These are phyloP conservation scores for Catocala nupta DNA, from an alignment of 2,888 invertebrate species.

Conservation along the genomic window DNA sequence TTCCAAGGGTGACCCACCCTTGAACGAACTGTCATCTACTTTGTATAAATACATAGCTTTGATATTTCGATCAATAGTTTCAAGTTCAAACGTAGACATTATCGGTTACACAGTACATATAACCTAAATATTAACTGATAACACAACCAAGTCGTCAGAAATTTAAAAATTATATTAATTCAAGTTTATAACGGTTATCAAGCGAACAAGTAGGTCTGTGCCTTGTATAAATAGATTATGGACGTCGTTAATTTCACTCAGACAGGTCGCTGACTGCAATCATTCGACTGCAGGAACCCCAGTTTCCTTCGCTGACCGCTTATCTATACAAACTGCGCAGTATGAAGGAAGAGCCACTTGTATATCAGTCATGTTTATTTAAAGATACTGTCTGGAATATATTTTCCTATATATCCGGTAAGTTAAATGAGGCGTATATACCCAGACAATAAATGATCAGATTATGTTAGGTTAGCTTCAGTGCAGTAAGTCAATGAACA, in stretches of 20 bases:
- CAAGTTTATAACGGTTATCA: too few species aligned
- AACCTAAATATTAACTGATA: too few species aligned
- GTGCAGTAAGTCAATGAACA: background rate
- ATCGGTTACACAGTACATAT: too few species aligned
- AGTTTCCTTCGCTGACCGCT: conserved; percentile 74
- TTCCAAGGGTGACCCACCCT: conserved; percentile 1
- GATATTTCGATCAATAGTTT: background rate
- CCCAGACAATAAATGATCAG: background rate
- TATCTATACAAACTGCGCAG: conserved; percentile 78
- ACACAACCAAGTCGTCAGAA: too few species aligned
- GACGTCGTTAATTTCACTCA: conserved; percentile 20
- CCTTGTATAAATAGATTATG: conserved; percentile 27
- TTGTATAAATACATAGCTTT: background rate
- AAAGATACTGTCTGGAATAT: conserved; percentile 22
- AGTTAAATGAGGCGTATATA: background rate
- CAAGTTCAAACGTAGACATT: too few species aligned
- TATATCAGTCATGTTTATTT: conserved; percentile 32
- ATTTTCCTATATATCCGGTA: conserved; percentile 17
- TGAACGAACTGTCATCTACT: background rate
- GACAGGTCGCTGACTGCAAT: conserved; percentile 39
- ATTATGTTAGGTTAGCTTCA: background rate
- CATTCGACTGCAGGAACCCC: conserved; percentile 24
- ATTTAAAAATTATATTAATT: too few species aligned
- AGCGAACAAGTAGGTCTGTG: conserved; percentile 3
- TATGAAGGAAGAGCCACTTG: conserved; percentile 40